These are phyloP conservation scores for Spea multiplicata DNA, from an alignment of 2,113 vertebrate species.

Conservation along the genomic window DNA sequence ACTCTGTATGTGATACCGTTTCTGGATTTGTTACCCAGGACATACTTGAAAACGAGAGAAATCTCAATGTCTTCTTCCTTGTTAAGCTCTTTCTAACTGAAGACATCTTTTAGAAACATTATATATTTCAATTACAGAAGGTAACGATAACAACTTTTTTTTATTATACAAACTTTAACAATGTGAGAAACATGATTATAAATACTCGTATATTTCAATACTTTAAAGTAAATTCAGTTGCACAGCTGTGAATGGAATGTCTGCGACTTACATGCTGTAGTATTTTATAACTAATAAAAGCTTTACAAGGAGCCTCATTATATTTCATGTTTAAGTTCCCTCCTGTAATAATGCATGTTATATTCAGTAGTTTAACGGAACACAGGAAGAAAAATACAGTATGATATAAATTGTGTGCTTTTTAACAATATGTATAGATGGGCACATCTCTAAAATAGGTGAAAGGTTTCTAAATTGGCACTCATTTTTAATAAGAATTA, in stretches of 20 bases:
- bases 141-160: too few relatives aligned
- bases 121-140: too few relatives aligned
- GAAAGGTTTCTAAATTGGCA: slow-evolving; percentile 5
- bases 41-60: too few relatives aligned
- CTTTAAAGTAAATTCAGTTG: neutral
- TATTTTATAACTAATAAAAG: slow-evolving; percentile 8
- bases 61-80: too few relatives aligned
- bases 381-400: neutral
- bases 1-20: too few relatives aligned
- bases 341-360: slow-evolving; percentile 11
- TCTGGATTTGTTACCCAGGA: too few relatives aligned
- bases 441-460: slow-evolving; percentile 1
- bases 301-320: slow-evolving; percentile 19
- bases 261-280: neutral
- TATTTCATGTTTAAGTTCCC: slow-evolving; percentile 19
- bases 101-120: too few relatives aligned
- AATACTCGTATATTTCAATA: too few relatives aligned
- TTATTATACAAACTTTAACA: too few relatives aligned
- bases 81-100: too few relatives aligned
- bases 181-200: too few relatives aligned
- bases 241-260: slow-evolving; percentile 10
- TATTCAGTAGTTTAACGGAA: slow-evolving; percentile 12
- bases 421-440: slow-evolving; percentile 4
- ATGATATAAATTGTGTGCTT: slow-evolving; percentile 5
- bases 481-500: slow-evolving; percentile 12